phyloP scores from a whole-genome alignment of 2,888 invertebrate species.

The Eudasyphora cyanicolor region DNA sequence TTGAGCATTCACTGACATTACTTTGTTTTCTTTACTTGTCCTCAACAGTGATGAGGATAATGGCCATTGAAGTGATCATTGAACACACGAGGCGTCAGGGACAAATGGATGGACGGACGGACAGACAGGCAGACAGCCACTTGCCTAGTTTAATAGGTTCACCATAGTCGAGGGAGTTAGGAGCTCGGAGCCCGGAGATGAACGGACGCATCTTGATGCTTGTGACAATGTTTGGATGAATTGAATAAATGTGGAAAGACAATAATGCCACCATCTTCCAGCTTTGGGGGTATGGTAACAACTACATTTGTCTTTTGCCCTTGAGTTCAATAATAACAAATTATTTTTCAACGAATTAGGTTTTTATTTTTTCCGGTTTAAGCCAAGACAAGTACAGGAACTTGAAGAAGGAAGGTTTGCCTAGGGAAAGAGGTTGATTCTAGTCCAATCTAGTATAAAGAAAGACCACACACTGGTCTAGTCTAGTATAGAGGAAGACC shows the following conservation, averaged over 20 bases:
- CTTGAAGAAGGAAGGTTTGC: neutral
- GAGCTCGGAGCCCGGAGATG: neutral
- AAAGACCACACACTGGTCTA: no score
- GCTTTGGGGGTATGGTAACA: neutral
- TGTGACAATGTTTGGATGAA: neutral
- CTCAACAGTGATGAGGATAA: slow-evolving; percentile 41
- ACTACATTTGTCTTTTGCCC: slow-evolving; percentile 37
- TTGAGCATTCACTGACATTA: neutral
- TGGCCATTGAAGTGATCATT: slow-evolving; percentile 58
- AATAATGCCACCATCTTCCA: neutral
- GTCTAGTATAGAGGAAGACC: no score
- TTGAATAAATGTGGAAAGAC: no score
- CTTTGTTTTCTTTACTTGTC: slow-evolving; percentile 33
- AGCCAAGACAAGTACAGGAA: neutral
- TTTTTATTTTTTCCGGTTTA: neutral
- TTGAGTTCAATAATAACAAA: slow-evolving; percentile 37
- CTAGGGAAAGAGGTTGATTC: neutral
- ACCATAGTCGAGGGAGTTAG: neutral
- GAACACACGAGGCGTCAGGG: slow-evolving; percentile 28
- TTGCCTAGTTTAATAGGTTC: no score
- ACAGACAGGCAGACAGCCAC: neutral
- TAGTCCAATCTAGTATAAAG: no score
- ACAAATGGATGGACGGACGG: neutral
- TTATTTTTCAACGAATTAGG: slow-evolving; percentile 20
- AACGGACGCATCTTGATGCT: neutral